These are phyloP conservation scores for Cataglyphis rosenhaueri DNA, from an alignment of 2,888 invertebrate species.

Conservation along the genomic window DNA sequence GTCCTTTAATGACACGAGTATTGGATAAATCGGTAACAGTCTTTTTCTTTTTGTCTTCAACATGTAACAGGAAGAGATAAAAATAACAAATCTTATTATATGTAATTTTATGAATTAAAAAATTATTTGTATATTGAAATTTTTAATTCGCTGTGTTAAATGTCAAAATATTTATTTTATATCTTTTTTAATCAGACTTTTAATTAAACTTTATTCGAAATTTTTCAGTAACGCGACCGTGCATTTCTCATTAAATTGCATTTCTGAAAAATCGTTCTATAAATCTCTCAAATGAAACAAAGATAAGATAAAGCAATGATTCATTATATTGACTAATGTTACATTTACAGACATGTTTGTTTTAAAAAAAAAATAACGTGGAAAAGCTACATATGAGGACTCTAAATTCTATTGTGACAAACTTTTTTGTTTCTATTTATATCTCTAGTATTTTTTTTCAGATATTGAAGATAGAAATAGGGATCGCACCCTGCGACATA, in stretches of 20 bases:
- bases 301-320: slow-evolving; percentile 5
- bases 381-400: background rate
- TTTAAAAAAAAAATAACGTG: background rate
- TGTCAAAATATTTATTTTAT: background rate
- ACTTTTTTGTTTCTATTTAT: background rate
- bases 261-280: background rate
- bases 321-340: slow-evolving; percentile 23
- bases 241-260: background rate
- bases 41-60: background rate
- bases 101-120: background rate
- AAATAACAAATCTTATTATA: background rate
- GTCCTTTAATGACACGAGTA: slow-evolving; percentile 32
- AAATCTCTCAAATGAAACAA: background rate
- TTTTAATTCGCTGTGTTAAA: background rate
- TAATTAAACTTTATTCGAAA: background rate
- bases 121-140: background rate
- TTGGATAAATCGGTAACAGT: slow-evolving; percentile 47
- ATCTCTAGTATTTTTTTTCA: background rate
- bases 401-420: background rate
- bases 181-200: background rate
- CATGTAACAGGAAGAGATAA: background rate
- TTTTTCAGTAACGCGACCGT: background rate
- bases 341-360: background rate
- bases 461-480: background rate
- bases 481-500: background rate